A percentile compares a stretch with the other conserved stretches of the same genome.
Conservation (phyloP, 2,888 invertebrate genomes). For the Tholera decimalis region DNA sequence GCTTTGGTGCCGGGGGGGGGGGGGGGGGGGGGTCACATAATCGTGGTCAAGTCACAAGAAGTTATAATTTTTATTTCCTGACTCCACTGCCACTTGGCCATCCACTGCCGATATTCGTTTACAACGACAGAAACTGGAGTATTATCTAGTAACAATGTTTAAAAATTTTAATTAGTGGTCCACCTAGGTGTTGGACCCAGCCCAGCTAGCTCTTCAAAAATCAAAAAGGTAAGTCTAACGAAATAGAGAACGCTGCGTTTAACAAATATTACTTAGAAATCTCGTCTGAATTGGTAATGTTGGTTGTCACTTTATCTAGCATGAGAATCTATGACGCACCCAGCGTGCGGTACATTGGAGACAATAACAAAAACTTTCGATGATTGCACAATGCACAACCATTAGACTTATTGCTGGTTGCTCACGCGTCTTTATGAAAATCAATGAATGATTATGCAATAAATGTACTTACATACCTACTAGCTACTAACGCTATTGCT, state of each 20-base stretch:
- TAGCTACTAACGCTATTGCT: neutral
- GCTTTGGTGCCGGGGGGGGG: too few species aligned
- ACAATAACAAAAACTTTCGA: conserved; percentile 27
- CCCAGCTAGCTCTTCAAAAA: too few species aligned
- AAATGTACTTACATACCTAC: neutral
- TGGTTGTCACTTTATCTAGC: neutral
- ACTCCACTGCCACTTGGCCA: too few species aligned
- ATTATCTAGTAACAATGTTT: too few species aligned
- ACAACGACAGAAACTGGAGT: too few species aligned
- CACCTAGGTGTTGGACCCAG: too few species aligned
- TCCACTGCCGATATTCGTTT: too few species aligned
- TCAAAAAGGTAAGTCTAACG: neutral
- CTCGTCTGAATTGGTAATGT: neutral
- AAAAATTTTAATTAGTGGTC: too few species aligned
- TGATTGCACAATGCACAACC: conserved; percentile 31
- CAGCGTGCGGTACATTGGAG: neutral
- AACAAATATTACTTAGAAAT: conserved; percentile 3
- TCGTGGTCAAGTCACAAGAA: too few species aligned
- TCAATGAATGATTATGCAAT: conserved; percentile 18
- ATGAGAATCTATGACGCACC: conserved; percentile 20
- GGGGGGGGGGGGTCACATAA: too few species aligned
- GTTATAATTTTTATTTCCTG: too few species aligned
- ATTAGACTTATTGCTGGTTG: conserved; percentile 13
- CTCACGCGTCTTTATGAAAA: neutral
- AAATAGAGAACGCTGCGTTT: neutral